phyloP scores from a whole-genome alignment of 2,797 vertebrate genomes.

The Cetoscarus ocellatus region DNA sequence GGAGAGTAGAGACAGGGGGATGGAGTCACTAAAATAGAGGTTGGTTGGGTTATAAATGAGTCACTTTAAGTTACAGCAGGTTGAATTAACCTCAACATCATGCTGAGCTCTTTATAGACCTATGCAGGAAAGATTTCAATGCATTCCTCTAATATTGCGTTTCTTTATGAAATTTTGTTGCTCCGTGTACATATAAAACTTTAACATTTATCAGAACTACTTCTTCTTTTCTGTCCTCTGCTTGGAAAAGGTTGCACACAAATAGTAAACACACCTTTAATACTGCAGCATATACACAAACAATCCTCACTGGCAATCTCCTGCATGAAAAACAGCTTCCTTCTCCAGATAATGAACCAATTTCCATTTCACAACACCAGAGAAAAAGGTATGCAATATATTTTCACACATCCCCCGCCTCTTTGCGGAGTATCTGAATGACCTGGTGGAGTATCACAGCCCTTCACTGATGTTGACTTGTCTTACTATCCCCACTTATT shows the following conservation, averaged over 20 bases:
- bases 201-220: constrained; percentile 14
- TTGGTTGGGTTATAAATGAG: constrained; percentile 52
- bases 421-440: constrained; percentile 12
- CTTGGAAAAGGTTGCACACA: constrained; percentile 11
- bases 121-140: background rate
- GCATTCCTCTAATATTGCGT: background rate
- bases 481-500: constrained; percentile 31
- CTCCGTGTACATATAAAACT: background rate
- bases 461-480: constrained; percentile 49
- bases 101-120: constrained; percentile 2
- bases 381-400: background rate
- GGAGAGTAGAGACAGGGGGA: constrained; percentile 27
- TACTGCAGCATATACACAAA: background rate
- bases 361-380: constrained; percentile 43
- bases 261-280: background rate
- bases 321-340: constrained; percentile 1
- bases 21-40: constrained; percentile 60
- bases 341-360: constrained; percentile 4
- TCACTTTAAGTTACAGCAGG: constrained; percentile 54
- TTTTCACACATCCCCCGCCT: background rate
- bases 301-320: constrained; percentile 3
- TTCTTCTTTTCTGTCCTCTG: background rate
- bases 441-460: constrained; percentile 34
- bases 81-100: constrained; percentile 43
- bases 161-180: background rate